phyloP scores from a whole-genome alignment of 2,888 invertebrate genomes.

The Disparrhopalites patrizii region DNA sequence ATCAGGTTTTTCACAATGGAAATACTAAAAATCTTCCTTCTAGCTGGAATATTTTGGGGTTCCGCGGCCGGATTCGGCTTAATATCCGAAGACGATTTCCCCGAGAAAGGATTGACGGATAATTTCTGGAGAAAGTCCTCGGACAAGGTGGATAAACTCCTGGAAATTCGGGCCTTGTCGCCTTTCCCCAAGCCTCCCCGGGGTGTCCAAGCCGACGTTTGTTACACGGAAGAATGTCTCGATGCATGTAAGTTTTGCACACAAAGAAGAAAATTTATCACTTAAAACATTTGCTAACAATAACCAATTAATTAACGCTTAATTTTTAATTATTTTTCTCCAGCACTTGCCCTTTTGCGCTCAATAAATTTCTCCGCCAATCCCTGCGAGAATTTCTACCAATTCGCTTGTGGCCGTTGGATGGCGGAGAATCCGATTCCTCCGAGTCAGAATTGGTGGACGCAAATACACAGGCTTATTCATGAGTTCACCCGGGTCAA shows the following conservation, averaged over 20 bases:
- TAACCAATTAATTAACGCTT: too few relatives aligned
- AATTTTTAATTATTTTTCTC: too few relatives aligned
- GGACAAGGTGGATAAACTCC: constrained; percentile 8
- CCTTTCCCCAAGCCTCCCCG: constrained; percentile 1
- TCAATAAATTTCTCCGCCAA: constrained; percentile 39
- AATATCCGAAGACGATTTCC: too few relatives aligned
- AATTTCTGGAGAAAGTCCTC: too few relatives aligned
- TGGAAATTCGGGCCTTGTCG: constrained; percentile 6
- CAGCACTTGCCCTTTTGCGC: constrained; percentile 36
- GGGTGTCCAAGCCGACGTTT: constrained; percentile 15
- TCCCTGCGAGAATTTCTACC: constrained; percentile 44
- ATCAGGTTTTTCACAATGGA: too few relatives aligned
- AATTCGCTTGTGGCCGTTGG: constrained; percentile 43
- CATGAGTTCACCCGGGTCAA: constrained; percentile 38
- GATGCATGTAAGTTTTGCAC: constrained; percentile 27
- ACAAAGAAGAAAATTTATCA: too few relatives aligned
- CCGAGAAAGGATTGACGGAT: too few relatives aligned
- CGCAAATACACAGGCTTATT: constrained; percentile 34
- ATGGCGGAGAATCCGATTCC: constrained; percentile 38
- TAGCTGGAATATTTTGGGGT: not conserved
- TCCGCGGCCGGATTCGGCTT: too few relatives aligned
- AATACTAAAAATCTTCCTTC: not conserved
- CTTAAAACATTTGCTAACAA: too few relatives aligned
- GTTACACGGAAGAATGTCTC: constrained; percentile 26
- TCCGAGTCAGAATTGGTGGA: constrained; percentile 31